phyloP scores from a whole-genome alignment of 2,113 vertebrate genomes.

The Oncorhynchus mykiss region DNA sequence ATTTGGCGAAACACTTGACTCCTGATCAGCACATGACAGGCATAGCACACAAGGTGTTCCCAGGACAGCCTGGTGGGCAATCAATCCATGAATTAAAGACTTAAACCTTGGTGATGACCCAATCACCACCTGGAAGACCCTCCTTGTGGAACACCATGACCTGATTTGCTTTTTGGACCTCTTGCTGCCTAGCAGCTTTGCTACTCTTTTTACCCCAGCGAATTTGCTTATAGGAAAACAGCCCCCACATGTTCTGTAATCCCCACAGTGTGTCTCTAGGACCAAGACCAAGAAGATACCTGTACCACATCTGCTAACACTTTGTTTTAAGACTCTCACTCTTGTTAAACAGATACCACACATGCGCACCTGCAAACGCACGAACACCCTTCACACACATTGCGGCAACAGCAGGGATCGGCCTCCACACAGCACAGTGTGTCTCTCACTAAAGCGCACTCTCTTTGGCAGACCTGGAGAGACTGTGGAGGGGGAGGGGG shows the following conservation, averaged over 20 bases:
- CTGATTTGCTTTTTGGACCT: too few species aligned
- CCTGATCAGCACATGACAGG: not conserved
- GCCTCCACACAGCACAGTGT: constrained; percentile 41
- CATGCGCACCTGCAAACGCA: constrained; percentile 12
- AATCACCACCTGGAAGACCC: too few species aligned
- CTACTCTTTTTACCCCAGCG: too few species aligned
- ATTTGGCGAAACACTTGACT: not conserved
- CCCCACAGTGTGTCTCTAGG: too few species aligned
- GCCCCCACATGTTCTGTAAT: too few species aligned
- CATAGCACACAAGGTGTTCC: too few species aligned
- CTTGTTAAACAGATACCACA: constrained; percentile 29
- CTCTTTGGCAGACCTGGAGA: constrained; percentile 42
- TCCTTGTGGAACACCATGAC: too few species aligned
- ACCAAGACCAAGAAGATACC: not conserved
- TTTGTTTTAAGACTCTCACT: constrained; percentile 17
- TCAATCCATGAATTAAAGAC: too few species aligned
- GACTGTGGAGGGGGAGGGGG: constrained; percentile 19
- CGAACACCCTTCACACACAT: constrained; percentile 54
- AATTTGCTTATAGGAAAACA: too few species aligned
- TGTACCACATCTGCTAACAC: constrained; percentile 27
- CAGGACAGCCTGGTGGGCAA: too few species aligned
- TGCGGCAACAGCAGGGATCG: constrained; percentile 40
- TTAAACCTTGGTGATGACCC: too few species aligned
- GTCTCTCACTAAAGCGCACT: constrained; percentile 52
- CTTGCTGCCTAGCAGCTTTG: too few species aligned